These are phyloP conservation scores for Cynopterus sphinx DNA, from an alignment of 2,797 vertebrate species.

Conservation along the genomic window DNA sequence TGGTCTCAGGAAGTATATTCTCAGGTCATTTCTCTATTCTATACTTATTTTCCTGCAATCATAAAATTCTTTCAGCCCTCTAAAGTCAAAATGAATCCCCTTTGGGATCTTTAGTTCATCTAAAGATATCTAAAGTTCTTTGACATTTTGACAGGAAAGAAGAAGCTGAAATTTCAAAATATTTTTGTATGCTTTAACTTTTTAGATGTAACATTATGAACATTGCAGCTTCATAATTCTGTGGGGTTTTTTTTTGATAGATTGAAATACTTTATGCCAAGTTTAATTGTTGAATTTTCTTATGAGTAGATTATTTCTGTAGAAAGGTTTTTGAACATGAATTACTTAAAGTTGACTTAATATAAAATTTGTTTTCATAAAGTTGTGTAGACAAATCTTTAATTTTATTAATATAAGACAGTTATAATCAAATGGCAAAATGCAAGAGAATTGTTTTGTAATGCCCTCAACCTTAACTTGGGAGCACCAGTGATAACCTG, in stretches of 20 bases:
- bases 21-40: background rate
- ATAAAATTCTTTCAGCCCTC: conserved; percentile 55
- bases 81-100: conserved; percentile 45
- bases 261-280: conserved; percentile 25
- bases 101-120: conserved; percentile 15
- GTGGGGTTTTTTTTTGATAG: background rate
- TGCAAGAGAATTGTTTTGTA: conserved; percentile 66
- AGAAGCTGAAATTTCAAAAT: conserved; percentile 46
- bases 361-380: conserved; percentile 56
- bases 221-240: conserved; percentile 40
- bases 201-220: conserved; percentile 16
- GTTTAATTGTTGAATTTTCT: conserved; percentile 39
- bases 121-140: conserved; percentile 1
- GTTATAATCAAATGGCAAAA: conserved; percentile 50
- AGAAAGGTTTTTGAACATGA: conserved; percentile 40
- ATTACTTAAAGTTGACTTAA: conserved; percentile 55
- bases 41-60: background rate
- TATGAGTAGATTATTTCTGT: conserved; percentile 61
- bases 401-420: conserved; percentile 53
- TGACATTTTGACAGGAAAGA: conserved; percentile 47
- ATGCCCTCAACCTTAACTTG: background rate
- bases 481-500: background rate
- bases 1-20: conserved; percentile 43
- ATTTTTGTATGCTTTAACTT: conserved; percentile 52
- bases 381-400: conserved; percentile 12